Percentiles rank a stretch among this genome's conserved stretches.
Conservation (phyloP, 2,888 invertebrate species). For the Eudasyphora cyanicolor region DNA sequence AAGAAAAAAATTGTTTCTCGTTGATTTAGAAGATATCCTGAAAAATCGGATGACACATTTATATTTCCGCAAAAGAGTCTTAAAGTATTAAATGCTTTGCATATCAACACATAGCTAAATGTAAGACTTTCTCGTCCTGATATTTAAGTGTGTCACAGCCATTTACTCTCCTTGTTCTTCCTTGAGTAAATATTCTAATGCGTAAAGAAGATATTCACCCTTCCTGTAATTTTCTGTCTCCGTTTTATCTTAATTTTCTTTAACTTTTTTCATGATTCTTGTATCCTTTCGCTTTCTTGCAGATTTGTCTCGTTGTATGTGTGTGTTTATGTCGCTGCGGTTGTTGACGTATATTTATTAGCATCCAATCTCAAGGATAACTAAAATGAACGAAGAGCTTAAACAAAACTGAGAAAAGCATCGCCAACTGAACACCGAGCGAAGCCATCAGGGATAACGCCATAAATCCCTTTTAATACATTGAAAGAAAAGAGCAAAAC, state of each 20-base stretch:
- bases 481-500: neutral
- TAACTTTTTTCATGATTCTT: neutral
- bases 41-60: neutral
- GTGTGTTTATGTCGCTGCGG: neutral
- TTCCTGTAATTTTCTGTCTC: too few relatives aligned
- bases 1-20: neutral
- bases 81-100: neutral
- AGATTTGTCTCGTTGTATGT: neutral
- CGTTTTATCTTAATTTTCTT: neutral
- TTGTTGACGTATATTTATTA: conserved; percentile 16
- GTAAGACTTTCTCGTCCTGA: neutral
- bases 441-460: conserved; percentile 26
- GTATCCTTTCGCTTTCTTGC: neutral
- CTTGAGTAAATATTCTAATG: neutral
- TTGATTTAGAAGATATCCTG: neutral
- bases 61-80: too few relatives aligned
- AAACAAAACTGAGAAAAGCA: neutral
- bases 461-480: conserved; percentile 1
- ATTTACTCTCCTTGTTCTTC: neutral
- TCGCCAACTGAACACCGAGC: neutral
- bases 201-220: neutral
- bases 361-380: conserved; percentile 6
- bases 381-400: conserved; percentile 14
- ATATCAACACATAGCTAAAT: conserved; percentile 12
- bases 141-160: conserved; percentile 6